Evolutionary conservation across 1,140 invertebrate genomes (phyloP).

Genomic region (Zaprionus ornatus): DNA sequence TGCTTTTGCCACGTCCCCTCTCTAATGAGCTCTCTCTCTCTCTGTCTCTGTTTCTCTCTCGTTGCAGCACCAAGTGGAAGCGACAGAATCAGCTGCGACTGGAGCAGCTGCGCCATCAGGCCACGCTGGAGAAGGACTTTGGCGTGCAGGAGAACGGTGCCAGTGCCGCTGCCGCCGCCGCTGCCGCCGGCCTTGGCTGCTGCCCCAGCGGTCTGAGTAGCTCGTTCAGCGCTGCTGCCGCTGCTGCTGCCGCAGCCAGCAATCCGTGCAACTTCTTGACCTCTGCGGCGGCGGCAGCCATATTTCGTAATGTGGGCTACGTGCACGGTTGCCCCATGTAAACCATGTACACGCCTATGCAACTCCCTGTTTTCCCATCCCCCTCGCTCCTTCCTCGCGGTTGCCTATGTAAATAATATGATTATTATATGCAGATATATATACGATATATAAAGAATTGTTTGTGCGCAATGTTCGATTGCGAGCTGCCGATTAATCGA

Average conservation of each 20-base stretch:
- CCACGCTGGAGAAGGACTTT: slow-evolving; percentile 84
- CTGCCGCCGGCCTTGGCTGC: slow-evolving; percentile 59
- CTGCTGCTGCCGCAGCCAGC: slow-evolving; percentile 70
- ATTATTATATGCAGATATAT: neutral
- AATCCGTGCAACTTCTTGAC: slow-evolving; percentile 85
- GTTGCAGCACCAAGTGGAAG: slow-evolving; percentile 95
- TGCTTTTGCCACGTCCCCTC: neutral
- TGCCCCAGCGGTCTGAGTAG: slow-evolving; percentile 71
- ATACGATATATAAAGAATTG: neutral
- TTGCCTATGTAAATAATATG: slow-evolving; percentile 58
- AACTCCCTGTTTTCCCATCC: neutral
- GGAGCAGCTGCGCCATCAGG: slow-evolving; percentile 93
- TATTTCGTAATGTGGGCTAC: slow-evolving; percentile 90
- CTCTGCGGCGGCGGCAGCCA: slow-evolving; percentile 87
- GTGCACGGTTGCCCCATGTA: slow-evolving; percentile 89
- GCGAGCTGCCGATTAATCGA: neutral
- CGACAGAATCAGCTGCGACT: slow-evolving; percentile 94
- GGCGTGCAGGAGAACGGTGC: slow-evolving; percentile 61
- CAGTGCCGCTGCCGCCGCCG: neutral
- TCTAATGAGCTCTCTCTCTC: neutral
- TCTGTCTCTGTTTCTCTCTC: slow-evolving; percentile 68
- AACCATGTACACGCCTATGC: neutral
- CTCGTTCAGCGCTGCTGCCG: slow-evolving; percentile 69
- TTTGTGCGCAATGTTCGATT: slow-evolving; percentile 53
- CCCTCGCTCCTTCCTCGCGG: neutral